Conservation (phyloP, 1,140 invertebrate species). For the Anthonomus grandis region DNA sequence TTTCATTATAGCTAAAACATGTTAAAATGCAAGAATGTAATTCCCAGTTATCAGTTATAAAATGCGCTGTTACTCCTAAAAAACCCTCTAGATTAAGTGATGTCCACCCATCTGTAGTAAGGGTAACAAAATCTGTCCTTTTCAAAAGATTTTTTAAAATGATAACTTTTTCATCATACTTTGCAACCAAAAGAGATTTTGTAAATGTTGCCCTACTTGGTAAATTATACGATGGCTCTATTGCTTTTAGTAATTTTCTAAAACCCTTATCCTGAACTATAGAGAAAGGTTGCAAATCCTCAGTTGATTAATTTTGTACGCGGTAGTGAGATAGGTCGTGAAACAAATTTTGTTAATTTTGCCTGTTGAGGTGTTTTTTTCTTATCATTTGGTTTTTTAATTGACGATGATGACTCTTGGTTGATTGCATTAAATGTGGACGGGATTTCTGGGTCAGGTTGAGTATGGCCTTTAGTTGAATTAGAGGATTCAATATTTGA, state of each 20-base stretch:
- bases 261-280: conserved; percentile 8
- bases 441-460: too few relatives aligned
- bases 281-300: conserved; percentile 11
- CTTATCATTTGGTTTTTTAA: too few relatives aligned
- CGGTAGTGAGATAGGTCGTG: conserved; percentile 2
- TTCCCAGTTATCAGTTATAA: conserved; percentile 4
- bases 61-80: conserved; percentile 1
- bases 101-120: conserved; percentile 8
- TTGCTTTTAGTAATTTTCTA: conserved; percentile 5
- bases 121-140: neutral
- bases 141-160: conserved; percentile 1
- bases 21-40: conserved; percentile 5
- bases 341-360: too few relatives aligned
- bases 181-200: conserved; percentile 9
- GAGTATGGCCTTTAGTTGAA: too few relatives aligned
- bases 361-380: too few relatives aligned
- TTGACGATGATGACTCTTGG: too few relatives aligned
- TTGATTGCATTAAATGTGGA: too few relatives aligned
- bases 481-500: too few relatives aligned
- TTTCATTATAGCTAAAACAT: conserved; percentile 5
- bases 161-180: neutral
- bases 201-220: conserved; percentile 7
- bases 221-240: conserved; percentile 12
- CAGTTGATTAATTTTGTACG: conserved; percentile 7
- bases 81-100: conserved; percentile 1